Conservation (phyloP, 2,888 invertebrate genomes). For the Asteroscopus sphinx region DNA sequence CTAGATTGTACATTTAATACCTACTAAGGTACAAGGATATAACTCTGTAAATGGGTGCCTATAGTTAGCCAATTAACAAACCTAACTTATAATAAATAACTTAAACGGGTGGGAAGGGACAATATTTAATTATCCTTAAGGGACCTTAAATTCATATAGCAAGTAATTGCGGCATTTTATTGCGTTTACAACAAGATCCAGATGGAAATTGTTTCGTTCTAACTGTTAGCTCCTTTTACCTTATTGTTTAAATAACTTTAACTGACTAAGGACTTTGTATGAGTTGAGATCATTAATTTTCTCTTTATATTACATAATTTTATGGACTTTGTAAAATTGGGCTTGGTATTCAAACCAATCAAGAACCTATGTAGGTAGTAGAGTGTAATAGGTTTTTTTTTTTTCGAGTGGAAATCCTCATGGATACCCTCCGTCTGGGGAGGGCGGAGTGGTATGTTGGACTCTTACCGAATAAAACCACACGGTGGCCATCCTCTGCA, state of each 20-base stretch:
- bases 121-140: slow-evolving; percentile 17
- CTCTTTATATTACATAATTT: background rate
- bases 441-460: no score
- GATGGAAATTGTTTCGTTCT: background rate
- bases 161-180: slow-evolving; percentile 2
- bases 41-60: background rate
- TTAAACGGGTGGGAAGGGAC: slow-evolving; percentile 5
- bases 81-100: slow-evolving; percentile 14
- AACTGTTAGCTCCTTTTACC: background rate
- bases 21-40: no score
- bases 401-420: no score
- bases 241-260: background rate
- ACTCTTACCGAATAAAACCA: no score
- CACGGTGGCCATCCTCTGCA: no score
- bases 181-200: background rate
- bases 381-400: no score
- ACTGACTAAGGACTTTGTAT: background rate
- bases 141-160: background rate
- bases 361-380: no score
- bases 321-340: no score
- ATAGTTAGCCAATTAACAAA: slow-evolving; percentile 11
- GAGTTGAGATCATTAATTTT: background rate
- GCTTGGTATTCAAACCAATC: no score
- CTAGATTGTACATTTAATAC: no score
- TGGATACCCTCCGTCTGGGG: no score